Evolutionary conservation across 2,888 invertebrate species (phyloP), one percentile per base, ranked within the genome.

Genomic region (Boloria euphrosyne): DNA sequence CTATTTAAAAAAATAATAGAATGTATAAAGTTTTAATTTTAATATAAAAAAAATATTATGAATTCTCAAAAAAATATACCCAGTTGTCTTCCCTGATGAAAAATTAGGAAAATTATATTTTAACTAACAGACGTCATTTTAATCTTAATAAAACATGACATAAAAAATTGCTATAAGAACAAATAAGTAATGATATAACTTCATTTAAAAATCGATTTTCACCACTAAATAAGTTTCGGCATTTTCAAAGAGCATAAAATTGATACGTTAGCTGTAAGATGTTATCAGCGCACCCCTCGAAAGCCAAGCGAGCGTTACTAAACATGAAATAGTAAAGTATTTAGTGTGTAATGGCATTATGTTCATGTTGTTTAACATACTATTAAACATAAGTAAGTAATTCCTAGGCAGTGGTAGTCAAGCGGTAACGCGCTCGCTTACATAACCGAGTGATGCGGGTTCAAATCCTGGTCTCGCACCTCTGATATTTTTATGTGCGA

Each of bases 241-340:
- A 44, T 22, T 51, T 57, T 38, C 22, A 58, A 58, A 58, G 59
- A 59, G 57, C 57, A 17, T 64, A 51, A 58, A 64, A 64, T 64
- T 57, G 46, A 58, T 46, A 51, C 0, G 46, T 27, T 59, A 46
- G n/a, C 18, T 49, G 54, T 65, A 57, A 65, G 68, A 62, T 68
- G 27, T 50, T 62, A 59, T 68, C 68, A 53, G 44, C 63, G 31
- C 59, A 59, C 65, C 62, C 62, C 61, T 51, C 63, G 31, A 52
- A n/a, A 64, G 50, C 46, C 55, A 74, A 77, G 73, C 66, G 73
- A 66, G 75, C 78, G 80, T 77, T 73, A 78, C 79, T 77, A 78
- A 80, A 76, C 66, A 59, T 27, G 31, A 17, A 59, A 59, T 59
- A 18, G 50, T 50, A 18, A n/a, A n/a, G 59, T 59, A 14, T 38